phyloP scores from a whole-genome alignment of 1,140 invertebrate species.

The Hirudo medicinalis region DNA sequence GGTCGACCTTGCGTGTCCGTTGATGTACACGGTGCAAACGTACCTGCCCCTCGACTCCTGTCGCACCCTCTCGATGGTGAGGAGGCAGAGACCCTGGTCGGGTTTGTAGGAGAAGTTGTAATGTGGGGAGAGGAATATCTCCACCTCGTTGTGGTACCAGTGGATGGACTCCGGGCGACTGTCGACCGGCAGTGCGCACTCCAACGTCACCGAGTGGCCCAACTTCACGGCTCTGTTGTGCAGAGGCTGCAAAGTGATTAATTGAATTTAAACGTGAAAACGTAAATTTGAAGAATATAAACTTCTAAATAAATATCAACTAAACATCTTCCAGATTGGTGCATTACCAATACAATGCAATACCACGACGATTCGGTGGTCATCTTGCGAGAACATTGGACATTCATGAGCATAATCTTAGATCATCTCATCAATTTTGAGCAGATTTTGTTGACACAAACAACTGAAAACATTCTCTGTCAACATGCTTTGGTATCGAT shows the following conservation, averaged over 20 bases:
- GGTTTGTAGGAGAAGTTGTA: constrained; percentile 33
- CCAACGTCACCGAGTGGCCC: constrained; percentile 22
- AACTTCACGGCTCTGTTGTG: constrained; percentile 17
- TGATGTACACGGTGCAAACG: constrained; percentile 74
- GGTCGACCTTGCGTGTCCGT: constrained; percentile 59
- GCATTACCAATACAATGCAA: no score
- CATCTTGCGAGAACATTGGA: no score
- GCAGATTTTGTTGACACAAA: no score
- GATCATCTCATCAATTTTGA: no score
- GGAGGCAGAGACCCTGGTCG: constrained; percentile 86
- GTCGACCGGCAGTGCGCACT: constrained; percentile 19
- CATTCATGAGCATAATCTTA: no score
- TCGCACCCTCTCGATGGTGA: neutral
- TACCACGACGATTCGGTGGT: no score
- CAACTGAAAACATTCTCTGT: no score
- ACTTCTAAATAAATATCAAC: no score
- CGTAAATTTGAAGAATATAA: no score
- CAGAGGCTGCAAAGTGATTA: constrained; percentile 18
- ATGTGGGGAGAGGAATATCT: constrained; percentile 32
- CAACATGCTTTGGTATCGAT: no score
- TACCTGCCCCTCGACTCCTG: constrained; percentile 85
- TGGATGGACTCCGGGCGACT: constrained; percentile 21
- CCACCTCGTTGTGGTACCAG: constrained; percentile 26
- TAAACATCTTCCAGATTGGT: no score
- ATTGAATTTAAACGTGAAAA: neutral